Evolutionary conservation across 2,888 invertebrate genomes (phyloP).

Genomic region (Matsumyia berberina): DNA sequence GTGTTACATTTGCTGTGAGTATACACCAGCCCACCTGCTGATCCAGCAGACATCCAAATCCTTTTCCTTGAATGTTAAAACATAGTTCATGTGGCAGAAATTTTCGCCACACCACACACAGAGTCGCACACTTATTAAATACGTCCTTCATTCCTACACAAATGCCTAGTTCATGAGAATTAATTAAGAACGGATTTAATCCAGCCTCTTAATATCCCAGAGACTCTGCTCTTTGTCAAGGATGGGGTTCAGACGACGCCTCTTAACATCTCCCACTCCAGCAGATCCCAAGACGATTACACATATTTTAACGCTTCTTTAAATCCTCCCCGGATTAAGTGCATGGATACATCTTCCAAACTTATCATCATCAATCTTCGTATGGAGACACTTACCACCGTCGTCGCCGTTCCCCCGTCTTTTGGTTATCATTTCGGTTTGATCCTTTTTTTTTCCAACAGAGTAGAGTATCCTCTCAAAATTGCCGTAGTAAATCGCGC

Average conservation of each 20-base stretch:
- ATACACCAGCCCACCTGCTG: conserved; percentile 10
- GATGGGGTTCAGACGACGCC: conserved; percentile 25
- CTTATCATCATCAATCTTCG: conserved; percentile 72
- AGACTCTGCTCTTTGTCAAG: neutral
- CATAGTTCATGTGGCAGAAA: conserved; percentile 14
- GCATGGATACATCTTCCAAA: conserved; percentile 53
- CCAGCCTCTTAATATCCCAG: neutral
- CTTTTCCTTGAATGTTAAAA: too few relatives aligned
- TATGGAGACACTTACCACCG: conserved; percentile 20
- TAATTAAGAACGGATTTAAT: conserved; percentile 39
- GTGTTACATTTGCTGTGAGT: conserved; percentile 85
- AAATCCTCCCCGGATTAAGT: conserved; percentile 58
- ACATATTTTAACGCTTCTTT: conserved; percentile 62
- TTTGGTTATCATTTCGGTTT: conserved; percentile 25
- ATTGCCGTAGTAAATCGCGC: conserved; percentile 61
- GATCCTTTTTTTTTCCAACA: neutral
- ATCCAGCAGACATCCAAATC: too few relatives aligned
- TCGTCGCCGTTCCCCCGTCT: neutral
- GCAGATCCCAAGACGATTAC: conserved; percentile 43
- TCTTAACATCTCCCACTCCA: neutral
- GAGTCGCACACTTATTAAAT: neutral
- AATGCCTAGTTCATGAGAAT: conserved; percentile 13
- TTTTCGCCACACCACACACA: too few relatives aligned
- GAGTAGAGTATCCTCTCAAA: conserved; percentile 28
- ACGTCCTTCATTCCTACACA: neutral